phyloP scores from a whole-genome alignment of 2,113 vertebrate genomes.

The Conger conger region DNA sequence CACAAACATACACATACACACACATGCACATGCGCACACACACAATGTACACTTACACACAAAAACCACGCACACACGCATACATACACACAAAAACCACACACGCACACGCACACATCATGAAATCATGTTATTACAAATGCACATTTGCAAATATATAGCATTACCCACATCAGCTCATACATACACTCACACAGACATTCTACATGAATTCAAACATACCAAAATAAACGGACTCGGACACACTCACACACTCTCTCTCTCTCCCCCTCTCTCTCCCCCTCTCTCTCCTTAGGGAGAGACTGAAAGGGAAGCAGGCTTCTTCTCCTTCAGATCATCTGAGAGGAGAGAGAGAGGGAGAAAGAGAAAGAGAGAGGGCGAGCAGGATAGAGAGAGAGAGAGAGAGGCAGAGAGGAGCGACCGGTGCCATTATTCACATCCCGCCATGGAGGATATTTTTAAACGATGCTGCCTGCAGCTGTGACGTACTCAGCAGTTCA shows the following conservation, averaged over 20 bases:
- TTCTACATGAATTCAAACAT: background rate
- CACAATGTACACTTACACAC: constrained; percentile 1
- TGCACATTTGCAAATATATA: constrained; percentile 6
- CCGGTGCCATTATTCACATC: constrained; percentile 4
- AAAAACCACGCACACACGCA: constrained; percentile 13
- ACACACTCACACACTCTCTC: constrained; percentile 2
- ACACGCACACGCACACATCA: background rate
- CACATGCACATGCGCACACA: constrained; percentile 22
- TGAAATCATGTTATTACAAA: too few species aligned
- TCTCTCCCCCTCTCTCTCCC: background rate
- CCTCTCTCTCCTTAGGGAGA: background rate
- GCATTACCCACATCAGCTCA: constrained; percentile 33
- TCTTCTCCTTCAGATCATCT: constrained; percentile 6
- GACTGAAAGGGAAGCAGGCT: background rate
- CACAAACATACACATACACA: constrained; percentile 26
- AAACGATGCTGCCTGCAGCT: constrained; percentile 24
- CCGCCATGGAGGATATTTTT: constrained; percentile 20
- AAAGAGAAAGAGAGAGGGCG: background rate
- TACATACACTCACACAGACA: background rate
- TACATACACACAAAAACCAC: constrained; percentile 35
- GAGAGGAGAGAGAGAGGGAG: background rate
- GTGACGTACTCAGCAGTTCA: constrained; percentile 33
- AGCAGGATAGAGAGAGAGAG: background rate
- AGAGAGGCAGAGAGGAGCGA: background rate
- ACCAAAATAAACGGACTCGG: background rate